phyloP scores from a whole-genome alignment of 2,888 invertebrate genomes.

The Cryptocheilus praepositus region DNA sequence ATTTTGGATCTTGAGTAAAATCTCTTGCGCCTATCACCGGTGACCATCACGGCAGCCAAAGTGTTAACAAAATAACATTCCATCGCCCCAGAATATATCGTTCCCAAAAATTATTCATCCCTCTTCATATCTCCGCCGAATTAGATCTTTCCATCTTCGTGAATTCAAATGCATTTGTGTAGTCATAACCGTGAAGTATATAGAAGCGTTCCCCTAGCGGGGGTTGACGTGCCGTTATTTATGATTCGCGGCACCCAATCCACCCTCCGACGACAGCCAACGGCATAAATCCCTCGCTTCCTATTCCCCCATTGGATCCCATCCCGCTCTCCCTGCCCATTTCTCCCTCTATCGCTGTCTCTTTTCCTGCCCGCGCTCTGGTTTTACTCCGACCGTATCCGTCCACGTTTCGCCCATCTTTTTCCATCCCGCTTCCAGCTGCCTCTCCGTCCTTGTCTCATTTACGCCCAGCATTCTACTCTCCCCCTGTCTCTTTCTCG shows the following conservation, averaged over 20 bases:
- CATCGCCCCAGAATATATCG: too few relatives aligned
- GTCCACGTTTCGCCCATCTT: conserved; percentile 4
- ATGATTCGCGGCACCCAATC: conserved; percentile 59
- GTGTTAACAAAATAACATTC: too few relatives aligned
- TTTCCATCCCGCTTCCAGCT: conserved; percentile 14
- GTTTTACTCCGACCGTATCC: conserved; percentile 23
- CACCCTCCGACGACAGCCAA: conserved; percentile 60
- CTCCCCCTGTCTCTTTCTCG: conserved; percentile 19
- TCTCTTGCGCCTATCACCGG: too few relatives aligned
- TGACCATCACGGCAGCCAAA: too few relatives aligned
- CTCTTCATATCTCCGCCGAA: too few relatives aligned
- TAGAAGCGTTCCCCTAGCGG: conserved; percentile 13
- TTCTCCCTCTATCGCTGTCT: conserved; percentile 17
- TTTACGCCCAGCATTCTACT: conserved; percentile 10
- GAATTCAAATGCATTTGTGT: too few relatives aligned
- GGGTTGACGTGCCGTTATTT: conserved; percentile 58
- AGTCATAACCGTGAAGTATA: too few relatives aligned
- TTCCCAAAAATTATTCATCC: too few relatives aligned
- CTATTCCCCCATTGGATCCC: conserved; percentile 27
- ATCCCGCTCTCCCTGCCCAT: conserved; percentile 13
- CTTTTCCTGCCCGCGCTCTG: conserved; percentile 10
- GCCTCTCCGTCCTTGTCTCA: conserved; percentile 20
- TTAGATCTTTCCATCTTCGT: too few relatives aligned
- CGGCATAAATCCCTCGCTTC: conserved; percentile 51
- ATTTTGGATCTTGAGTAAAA: too few relatives aligned